Base-by-base conservation (phyloP, 2,113 vertebrate genomes). In the Brachionichthys hirsutus region DNA sequence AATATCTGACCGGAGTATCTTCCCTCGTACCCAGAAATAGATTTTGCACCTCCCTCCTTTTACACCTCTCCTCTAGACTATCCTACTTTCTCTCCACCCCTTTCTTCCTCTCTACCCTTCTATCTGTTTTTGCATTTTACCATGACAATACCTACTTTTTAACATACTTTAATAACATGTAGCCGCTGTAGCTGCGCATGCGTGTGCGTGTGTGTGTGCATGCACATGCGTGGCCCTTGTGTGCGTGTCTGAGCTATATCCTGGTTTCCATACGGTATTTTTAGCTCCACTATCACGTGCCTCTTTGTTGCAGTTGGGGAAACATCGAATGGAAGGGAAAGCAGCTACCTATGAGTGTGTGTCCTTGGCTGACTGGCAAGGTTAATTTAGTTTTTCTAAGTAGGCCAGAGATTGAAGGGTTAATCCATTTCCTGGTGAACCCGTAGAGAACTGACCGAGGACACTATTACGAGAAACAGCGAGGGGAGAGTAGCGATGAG, bases 361-460 rank as follows among this genome's bases (percentile, higher is more conserved):
- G 54, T 56, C 82, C 79, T 87, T 85, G 79, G 34, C 47, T 52
- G 49, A 62, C 38, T 70, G 72, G 78, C 77, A 84, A 87, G 82
- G 78, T 85, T 59, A 85, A 57, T 53, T 42, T 52, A 8, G 18
- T 52, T 47, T 16, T 60, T 70, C 57, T 47, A 89, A 85, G 61
- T 84, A 84, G 82, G 81, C 67, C 81, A 87, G 52, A 50, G 62
- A 77, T 46, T 55, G 40, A 71, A 73, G 72, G 63, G 78, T 85
- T 85, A 82, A 85, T 85, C 74, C 76, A 57, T 86, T 83, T 85
- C 72, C 9, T 50, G 67, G 70, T 57, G 56, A 86, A 77, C 67
- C 77, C 76, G 71, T 30, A 69, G 85, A 84, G 83, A 83, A 68
- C 69, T 62, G 71, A 70, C 62, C 9, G 77, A 83, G 69, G 73